Evolutionary conservation across 2,888 invertebrate genomes (phyloP), one percentile per base, ranked within the genome.

Genomic region (Epinotia nisella): DNA sequence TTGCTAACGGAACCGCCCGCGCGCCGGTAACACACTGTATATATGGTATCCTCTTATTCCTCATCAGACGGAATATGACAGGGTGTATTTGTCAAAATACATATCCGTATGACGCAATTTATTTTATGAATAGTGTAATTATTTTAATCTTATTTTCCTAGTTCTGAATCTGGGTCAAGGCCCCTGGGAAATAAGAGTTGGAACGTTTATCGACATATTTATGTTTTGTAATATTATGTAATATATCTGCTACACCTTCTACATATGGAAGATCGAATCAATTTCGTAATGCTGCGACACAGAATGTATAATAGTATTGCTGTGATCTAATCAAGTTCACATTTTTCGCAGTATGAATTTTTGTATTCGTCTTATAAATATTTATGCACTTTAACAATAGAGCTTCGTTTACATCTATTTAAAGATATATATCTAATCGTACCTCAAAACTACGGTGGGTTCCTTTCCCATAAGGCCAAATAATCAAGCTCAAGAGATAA

Each of bases 401-500:
- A 45, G 15, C 45, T 45, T 15, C 45, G 15, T 45, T 4, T n/a
- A 45, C 15, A 13, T 7, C 15, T n/a, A 5, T 45, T 45, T 45
- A 45, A 45, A 15, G 4, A 45, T 4, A 13, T 45, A 4, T 45
- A 45, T 45, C 15, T 15, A 5, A 0, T 35, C 35, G 9, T 9
- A 49, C 7, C 49, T n/a, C n/a, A 49, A 49, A 49, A 49, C 49
- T n/a, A 49, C 15, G 4, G 1, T 3, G 49, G n/a, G n/a, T 56
- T 68, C 24, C 45, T 49, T 9, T n/a, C n/a, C 13, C 41, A n/a
- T 17, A 58, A 60, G 51, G 39, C 61, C 7, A 61, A 55, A 45
- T 39, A 39, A 72, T 61, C 61, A 72, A 72, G 45, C 19, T 56
- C 61, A 24, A 35, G 55, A 56, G 61, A 58, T 72, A 61, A 68